Percentiles rank a stretch among this genome's conserved stretches.
phyloP scores from a whole-genome alignment of 2,888 invertebrate species.

The Synanthedon vespiformis region DNA sequence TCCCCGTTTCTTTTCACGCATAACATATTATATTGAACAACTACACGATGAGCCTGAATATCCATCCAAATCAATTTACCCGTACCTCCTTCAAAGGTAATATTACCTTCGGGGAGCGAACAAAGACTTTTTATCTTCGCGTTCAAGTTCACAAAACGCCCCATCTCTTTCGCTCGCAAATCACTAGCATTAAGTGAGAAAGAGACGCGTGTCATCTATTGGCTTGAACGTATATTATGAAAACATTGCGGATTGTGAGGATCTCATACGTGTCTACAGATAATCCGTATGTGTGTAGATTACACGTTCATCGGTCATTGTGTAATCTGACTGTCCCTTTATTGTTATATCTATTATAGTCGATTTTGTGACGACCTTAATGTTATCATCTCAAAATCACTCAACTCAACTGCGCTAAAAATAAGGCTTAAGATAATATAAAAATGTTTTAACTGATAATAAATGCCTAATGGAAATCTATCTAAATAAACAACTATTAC shows the following conservation, averaged over 20 bases:
- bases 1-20: conserved; percentile 16
- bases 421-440: too few relatives aligned
- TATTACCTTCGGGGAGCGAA: conserved; percentile 17
- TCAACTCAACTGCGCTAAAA: too few relatives aligned
- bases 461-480: too few relatives aligned
- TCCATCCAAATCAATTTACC: conserved; percentile 39
- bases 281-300: conserved; percentile 16
- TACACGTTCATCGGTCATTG: conserved; percentile 23
- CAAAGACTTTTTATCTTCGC: conserved; percentile 14
- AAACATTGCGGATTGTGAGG: conserved; percentile 1
- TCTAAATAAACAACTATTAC: too few relatives aligned
- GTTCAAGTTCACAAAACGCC: conserved; percentile 11
- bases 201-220: neutral
- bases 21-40: conserved; percentile 25
- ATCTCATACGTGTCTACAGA: conserved; percentile 1
- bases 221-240: conserved; percentile 2
- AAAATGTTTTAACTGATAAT: too few relatives aligned
- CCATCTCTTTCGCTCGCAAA: conserved; percentile 1
- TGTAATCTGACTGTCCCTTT: conserved; percentile 18
- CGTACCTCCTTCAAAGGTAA: conserved; percentile 29
- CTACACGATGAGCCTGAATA: conserved; percentile 22
- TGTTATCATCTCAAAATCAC: too few relatives aligned
- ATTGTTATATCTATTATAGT: neutral
- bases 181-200: neutral
- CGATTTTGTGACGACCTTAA: too few relatives aligned